phyloP scores from a whole-genome alignment of 1,140 invertebrate species.

The Zaprionus taronus region DNA sequence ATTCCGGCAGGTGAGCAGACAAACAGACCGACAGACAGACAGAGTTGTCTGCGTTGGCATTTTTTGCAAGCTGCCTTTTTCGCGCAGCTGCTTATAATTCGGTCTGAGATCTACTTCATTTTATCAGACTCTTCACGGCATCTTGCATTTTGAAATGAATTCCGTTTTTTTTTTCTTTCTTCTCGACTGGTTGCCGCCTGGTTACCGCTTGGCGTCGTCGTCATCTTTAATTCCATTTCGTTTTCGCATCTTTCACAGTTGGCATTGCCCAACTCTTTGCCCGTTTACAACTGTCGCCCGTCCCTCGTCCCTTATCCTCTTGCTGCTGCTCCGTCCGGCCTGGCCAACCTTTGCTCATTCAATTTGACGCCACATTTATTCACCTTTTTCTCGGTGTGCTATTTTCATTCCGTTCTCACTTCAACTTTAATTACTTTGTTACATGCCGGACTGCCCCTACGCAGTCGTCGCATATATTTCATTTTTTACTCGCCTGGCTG shows the following conservation, averaged over 20 bases:
- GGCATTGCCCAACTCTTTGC: conserved; percentile 25
- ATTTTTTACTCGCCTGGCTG: neutral
- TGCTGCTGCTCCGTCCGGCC: neutral
- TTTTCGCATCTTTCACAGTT: conserved; percentile 29
- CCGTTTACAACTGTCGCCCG: conserved; percentile 10
- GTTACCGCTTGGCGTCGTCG: conserved; percentile 26
- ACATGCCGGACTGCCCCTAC: conserved; percentile 13
- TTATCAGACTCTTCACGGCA: conserved; percentile 74
- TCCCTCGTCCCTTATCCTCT: neutral
- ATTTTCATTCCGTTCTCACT: conserved; percentile 41
- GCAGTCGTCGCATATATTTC: conserved; percentile 33
- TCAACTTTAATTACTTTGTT: conserved; percentile 70
- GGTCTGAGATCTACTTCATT: conserved; percentile 70
- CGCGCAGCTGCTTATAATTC: conserved; percentile 73
- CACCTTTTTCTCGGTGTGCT: conserved; percentile 36
- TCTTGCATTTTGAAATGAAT: conserved; percentile 77
- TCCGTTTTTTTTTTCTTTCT: conserved; percentile 36
- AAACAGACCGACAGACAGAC: neutral
- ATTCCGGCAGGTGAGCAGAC: conserved; percentile 30
- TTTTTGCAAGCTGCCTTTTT: conserved; percentile 31
- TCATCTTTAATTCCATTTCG: conserved; percentile 74
- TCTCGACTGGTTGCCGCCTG: conserved; percentile 23
- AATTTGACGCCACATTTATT: conserved; percentile 80
- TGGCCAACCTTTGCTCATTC: conserved; percentile 57
- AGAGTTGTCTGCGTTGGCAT: conserved; percentile 54